phyloP scores from a whole-genome alignment of 1,140 invertebrate genomes.

The Drosophila truncata region DNA sequence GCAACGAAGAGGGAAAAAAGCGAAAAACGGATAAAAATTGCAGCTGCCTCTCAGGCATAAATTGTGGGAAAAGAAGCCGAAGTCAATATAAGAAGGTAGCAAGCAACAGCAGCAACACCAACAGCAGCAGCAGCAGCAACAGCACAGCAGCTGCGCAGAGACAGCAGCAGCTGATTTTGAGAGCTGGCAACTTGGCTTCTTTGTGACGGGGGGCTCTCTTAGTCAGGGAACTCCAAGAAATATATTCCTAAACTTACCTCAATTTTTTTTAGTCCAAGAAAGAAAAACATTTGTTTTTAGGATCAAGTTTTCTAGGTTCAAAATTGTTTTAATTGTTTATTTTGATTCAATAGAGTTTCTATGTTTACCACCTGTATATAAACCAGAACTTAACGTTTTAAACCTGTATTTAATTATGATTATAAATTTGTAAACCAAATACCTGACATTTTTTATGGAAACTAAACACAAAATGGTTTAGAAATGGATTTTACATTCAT shows the following conservation, averaged over 20 bases:
- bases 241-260: background rate
- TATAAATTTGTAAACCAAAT: background rate
- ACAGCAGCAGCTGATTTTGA: constrained; percentile 20
- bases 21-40: constrained; percentile 33
- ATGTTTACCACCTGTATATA: background rate
- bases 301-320: too few species aligned
- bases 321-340: background rate
- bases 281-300: background rate
- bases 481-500: too few species aligned
- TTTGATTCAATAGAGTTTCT: background rate
- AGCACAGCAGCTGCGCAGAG: constrained; percentile 48
- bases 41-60: constrained; percentile 48
- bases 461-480: background rate
- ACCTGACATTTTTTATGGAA: too few species aligned
- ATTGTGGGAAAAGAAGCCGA: constrained; percentile 36
- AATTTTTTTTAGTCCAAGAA: background rate
- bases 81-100: constrained; percentile 39
- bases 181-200: constrained; percentile 16
- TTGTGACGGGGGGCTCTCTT: background rate
- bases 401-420: background rate
- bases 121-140: constrained; percentile 10
- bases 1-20: constrained; percentile 40
- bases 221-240: background rate
- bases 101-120: constrained; percentile 9
- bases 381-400: background rate